Conservation (phyloP, 2,113 vertebrate species). For the Pitta sordida region DNA sequence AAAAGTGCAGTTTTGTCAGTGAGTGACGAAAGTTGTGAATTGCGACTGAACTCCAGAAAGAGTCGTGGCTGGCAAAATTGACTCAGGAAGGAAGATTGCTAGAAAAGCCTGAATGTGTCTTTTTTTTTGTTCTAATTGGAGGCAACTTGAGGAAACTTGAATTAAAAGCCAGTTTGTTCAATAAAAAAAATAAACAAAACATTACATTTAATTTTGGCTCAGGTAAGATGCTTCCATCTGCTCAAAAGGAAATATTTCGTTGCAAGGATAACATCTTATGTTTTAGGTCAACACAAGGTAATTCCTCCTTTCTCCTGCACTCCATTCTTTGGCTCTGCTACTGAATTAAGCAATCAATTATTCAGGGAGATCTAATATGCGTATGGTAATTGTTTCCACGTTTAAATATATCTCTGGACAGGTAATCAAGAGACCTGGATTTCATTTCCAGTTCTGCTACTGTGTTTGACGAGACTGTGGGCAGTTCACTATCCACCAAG, state of each 20-base stretch:
- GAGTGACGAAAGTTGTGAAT: neutral
- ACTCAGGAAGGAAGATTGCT: neutral
- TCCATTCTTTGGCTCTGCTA: neutral
- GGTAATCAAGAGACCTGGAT: conserved; percentile 31
- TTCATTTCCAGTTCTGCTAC: conserved; percentile 27
- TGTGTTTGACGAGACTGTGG: conserved; percentile 4
- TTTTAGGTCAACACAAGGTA: neutral
- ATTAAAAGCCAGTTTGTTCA: neutral
- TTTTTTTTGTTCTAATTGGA: neutral
- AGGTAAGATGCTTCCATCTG: neutral
- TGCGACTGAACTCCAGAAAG: neutral
- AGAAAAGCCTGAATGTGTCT: neutral
- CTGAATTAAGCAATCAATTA: conserved; percentile 45
- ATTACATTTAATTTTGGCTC: neutral
- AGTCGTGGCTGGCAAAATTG: neutral
- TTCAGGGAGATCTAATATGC: conserved; percentile 9
- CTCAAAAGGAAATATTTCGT: neutral
- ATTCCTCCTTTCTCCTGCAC: neutral
- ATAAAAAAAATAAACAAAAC: conserved; percentile 12
- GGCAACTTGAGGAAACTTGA: neutral
- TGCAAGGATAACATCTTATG: neutral
- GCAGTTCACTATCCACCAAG: neutral
- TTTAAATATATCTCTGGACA: conserved; percentile 31
- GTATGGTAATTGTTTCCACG: conserved; percentile 50
- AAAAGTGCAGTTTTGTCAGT: neutral